A percentile compares a stretch with the other conserved stretches of the same genome.
These are phyloP conservation scores for Myripristis jacobus DNA, from an alignment of 2,797 vertebrate genomes.

Conservation along the genomic window DNA sequence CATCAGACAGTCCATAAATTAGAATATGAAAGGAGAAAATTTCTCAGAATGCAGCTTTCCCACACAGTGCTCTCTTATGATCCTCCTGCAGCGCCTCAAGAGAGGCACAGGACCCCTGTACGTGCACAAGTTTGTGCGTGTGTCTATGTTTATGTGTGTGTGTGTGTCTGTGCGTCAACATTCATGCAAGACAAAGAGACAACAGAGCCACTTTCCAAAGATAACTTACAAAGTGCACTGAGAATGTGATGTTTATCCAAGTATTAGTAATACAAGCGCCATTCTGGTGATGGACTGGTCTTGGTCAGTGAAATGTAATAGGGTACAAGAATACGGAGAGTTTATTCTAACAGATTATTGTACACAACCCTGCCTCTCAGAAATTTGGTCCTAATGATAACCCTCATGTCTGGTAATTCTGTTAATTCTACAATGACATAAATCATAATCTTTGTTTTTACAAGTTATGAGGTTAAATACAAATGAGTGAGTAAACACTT, in stretches of 20 bases:
- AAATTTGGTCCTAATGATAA: background rate
- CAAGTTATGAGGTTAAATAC: too few species aligned
- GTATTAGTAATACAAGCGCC: slow-evolving; percentile 1
- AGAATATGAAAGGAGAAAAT: slow-evolving; percentile 48
- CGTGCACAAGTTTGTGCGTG: background rate
- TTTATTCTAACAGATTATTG: background rate
- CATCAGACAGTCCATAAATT: slow-evolving; percentile 58
- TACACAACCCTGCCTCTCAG: background rate
- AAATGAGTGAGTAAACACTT: too few species aligned
- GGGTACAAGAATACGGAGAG: background rate
- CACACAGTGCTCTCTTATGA: slow-evolving; percentile 41
- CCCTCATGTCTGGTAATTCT: too few species aligned
- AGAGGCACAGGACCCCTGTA: slow-evolving; percentile 17
- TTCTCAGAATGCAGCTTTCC: slow-evolving; percentile 59
- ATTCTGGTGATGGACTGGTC: background rate
- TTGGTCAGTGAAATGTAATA: slow-evolving; percentile 10
- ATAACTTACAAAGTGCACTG: slow-evolving; percentile 31
- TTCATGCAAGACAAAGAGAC: slow-evolving; percentile 22
- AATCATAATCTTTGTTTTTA: too few species aligned
- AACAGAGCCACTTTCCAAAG: slow-evolving; percentile 14
- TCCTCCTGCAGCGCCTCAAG: slow-evolving; percentile 27
- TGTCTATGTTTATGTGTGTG: background rate
- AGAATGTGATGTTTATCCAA: slow-evolving; percentile 23
- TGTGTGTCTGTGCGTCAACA: background rate
- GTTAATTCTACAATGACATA: too few species aligned